Base-by-base conservation (phyloP, 2,888 invertebrate genomes). In the Athripsodes cinereus region DNA sequence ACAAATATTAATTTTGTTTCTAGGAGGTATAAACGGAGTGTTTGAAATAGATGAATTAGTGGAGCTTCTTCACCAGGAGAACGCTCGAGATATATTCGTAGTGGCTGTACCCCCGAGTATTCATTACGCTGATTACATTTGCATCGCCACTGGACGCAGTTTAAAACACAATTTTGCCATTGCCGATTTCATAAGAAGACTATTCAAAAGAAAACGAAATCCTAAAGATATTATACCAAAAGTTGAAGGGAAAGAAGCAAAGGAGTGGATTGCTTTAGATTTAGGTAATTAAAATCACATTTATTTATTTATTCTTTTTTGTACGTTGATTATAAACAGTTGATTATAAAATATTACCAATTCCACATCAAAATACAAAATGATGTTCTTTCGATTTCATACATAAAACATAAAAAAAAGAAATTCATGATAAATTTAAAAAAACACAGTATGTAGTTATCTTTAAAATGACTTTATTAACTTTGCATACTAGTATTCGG, bases 191-290 rank as follows among this genome's bases (percentile, higher is more conserved):
- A 83, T 92, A 0, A 78, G 87, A 59, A 87, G 82, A 69, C 80
- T 89, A 47, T 92, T 80, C 68, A 93, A 93, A 74, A 80, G 82
- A 54, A 92, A 92, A 70, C 79, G 81, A 40, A 50, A 71, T 21
- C 71, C 76, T 61, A 70, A 67, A 18, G 94, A 96, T 70, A 64
- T 70, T 19, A 74, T 90, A 66, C 90, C 94, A 0, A 82, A 76
- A 67, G 81, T 93, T 64, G 92, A 94, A 76, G 94, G 93, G 21
- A 80, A 82, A 69, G 74, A 81, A 53, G 86, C 86, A 11, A 81
- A 81, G 52, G 87, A 92, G 66, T 96, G 96, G 96, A 82, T 92
- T 72, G 94, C 94, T 19, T 68, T 96, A 70, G 96, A 96, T 78
- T 79, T 96, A 75, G 93, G 93, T 90, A 77, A 40, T 10, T 26